phyloP scores from a whole-genome alignment of 2,888 invertebrate species.

The Drosophila neonasuta region DNA sequence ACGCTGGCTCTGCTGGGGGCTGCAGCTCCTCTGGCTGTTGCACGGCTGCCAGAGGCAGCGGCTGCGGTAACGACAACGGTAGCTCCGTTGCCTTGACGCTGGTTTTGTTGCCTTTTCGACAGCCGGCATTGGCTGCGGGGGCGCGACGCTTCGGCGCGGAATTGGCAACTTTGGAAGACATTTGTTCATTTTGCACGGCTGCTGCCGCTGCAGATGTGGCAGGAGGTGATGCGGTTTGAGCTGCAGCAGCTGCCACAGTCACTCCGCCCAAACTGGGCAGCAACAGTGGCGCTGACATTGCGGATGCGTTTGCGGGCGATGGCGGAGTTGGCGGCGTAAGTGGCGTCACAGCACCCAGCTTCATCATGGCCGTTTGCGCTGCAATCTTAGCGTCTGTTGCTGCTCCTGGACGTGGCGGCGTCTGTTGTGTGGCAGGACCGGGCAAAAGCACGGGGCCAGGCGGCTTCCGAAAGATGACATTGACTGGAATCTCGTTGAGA shows the following conservation, averaged over 20 bases:
- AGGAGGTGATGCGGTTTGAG: slow-evolving; percentile 20
- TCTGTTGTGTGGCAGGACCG: slow-evolving; percentile 34
- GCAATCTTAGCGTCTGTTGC: slow-evolving; percentile 37
- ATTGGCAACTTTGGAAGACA: slow-evolving; percentile 74
- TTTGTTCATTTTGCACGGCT: slow-evolving; percentile 59
- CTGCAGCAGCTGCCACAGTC: slow-evolving; percentile 32
- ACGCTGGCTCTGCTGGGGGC: slow-evolving; percentile 13
- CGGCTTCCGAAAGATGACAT: slow-evolving; percentile 80
- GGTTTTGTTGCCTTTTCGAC: slow-evolving; percentile 47
- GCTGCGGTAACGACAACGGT: neutral
- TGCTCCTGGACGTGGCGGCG: slow-evolving; percentile 9
- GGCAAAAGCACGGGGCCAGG: slow-evolving; percentile 21
- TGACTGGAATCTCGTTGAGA: slow-evolving; percentile 81
- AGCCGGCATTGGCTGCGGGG: slow-evolving; percentile 25
- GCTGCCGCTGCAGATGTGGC: neutral
- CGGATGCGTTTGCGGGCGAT: slow-evolving; percentile 18
- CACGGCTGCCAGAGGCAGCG: neutral
- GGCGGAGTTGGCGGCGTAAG: slow-evolving; percentile 56
- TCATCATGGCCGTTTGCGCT: slow-evolving; percentile 15
- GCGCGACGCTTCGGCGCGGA: slow-evolving; percentile 53
- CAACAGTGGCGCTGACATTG: slow-evolving; percentile 69
- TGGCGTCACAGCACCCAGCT: slow-evolving; percentile 46
- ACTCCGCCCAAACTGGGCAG: neutral
- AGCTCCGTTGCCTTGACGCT: slow-evolving; percentile 28
- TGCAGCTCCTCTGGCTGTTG: slow-evolving; percentile 20